Evolutionary conservation across 2,797 vertebrate genomes (phyloP), one percentile per base, ranked within the genome.

Genomic region (Dryobates pubescens): DNA sequence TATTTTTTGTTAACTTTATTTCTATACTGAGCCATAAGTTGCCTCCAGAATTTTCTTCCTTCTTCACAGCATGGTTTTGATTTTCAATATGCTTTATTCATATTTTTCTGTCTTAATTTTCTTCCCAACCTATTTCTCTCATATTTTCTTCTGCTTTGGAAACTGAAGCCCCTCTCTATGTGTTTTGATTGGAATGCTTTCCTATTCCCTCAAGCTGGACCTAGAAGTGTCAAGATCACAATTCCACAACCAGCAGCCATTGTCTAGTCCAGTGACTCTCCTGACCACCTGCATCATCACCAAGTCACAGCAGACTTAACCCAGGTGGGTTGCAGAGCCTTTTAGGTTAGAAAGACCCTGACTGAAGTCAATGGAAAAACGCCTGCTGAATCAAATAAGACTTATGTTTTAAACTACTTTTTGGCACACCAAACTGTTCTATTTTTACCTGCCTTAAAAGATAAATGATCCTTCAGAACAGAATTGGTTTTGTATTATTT

Each of bases 401-500:
- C 36, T 34, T 2, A 0, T 27, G 3, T 68, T 70, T 59, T 41
- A 59, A 72, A 71, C 16, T 63, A 13, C 6, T 34, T 64, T 86
- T 71, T 53, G 47, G 19, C 62, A 70, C 18, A 26, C 27, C 13
- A 54, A 68, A 26, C 24, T 29, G 2, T 63, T 86, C 41, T 79
- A 58, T 41, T 92, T 78, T 61, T 65, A 58, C 61, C 32, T 81
- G 29, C 23, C 62, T 74, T 49, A 41, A 59, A 41, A 65, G 12
- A 36, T 24, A 64, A 86, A 56, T 34, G 36, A 63, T 56, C 47
- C n/a, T 72, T 79, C 51, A 67, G 79, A 88, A 73, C 26, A 85
- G n/a, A 83, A 64, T 74, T 87, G 34, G 62, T 89, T 95, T 80
- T 19, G n/a, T 90, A 62, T 38, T 51, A 51, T 90, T 43, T 86